Evolutionary conservation across 1,140 invertebrate genomes (phyloP).

Genomic region (Polyergus mexicanus): DNA sequence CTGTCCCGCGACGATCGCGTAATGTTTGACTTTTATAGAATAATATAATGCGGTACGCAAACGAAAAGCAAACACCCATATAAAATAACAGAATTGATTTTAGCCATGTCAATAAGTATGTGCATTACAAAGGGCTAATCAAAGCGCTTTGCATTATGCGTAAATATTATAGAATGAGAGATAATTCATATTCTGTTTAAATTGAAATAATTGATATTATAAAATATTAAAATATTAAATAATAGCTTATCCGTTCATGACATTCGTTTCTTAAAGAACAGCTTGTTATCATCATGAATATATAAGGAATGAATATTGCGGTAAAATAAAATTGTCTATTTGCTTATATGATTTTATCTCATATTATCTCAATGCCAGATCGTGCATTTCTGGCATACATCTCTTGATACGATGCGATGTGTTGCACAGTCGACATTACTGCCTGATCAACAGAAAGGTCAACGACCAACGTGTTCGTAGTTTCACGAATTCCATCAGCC

Average conservation of each 20-base stretch:
- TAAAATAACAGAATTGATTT: slow-evolving; percentile 10
- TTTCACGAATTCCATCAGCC: slow-evolving; percentile 57
- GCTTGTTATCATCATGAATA: background rate
- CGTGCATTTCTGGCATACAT: slow-evolving; percentile 8
- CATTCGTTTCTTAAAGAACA: background rate
- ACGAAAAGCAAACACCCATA: background rate
- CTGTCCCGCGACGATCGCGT: slow-evolving; percentile 19
- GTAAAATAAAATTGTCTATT: background rate
- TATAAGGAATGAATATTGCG: slow-evolving; percentile 8
- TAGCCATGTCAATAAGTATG: background rate
- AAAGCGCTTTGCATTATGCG: background rate
- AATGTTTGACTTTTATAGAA: slow-evolving; percentile 42
- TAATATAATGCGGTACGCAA: slow-evolving; percentile 7
- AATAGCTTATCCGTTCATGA: background rate
- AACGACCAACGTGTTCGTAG: slow-evolving; percentile 13
- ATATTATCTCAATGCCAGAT: slow-evolving; percentile 14
- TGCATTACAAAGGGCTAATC: background rate
- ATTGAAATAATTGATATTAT: background rate
- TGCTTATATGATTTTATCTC: background rate
- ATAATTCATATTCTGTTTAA: background rate
- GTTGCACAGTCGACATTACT: slow-evolving; percentile 35
- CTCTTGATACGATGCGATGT: slow-evolving; percentile 25
- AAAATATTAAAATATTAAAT: background rate
- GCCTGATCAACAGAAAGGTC: slow-evolving; percentile 56
- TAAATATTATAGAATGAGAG: background rate